Base-by-base conservation (phyloP, 2,113 vertebrate genomes). In the Oncorhynchus clarkii region DNA sequence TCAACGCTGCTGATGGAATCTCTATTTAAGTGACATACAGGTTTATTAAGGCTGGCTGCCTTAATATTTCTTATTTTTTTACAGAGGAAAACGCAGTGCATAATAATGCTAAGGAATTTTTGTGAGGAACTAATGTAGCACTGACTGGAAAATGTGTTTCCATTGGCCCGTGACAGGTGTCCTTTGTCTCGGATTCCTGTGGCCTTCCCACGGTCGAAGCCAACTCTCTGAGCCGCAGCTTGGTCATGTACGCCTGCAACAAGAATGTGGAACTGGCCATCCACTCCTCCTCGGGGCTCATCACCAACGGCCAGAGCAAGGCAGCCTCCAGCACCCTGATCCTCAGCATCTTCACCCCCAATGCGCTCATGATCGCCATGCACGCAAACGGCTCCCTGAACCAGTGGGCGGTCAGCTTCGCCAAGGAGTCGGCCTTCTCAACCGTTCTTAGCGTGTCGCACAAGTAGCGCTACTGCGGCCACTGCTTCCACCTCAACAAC, bases 231-330 rank as follows among this genome's bases (percentile, higher is more conserved):
- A 97, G 96, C 91, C 95, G 95, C 91, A 97, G 96, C 78, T 93
- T 99, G 89, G 96, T 98, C 45, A 97, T 99, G 96, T 99, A 99
- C 74, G 97, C 97, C 82, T 98, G 96, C 91, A 98, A 97, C 80
- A 98, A 95, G 91, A 99, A 99, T 12, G 96, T 99, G 80, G 97
- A 97, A 78, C 90, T 99, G 78, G 97, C 98, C 79, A 95, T 99
- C 89, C 94, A 91, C 75, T 95, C 95, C 24, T 93, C 95, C 51
- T 97, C 97, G 66, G 94, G 95, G 91, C 94, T 97, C 69, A 95
- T 98, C 75, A 90, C 88, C 79, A 91, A 91, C 0, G 82, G 84
- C 74, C 89, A 89, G 74, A 86, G 80, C 69, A 92, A 91, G 81
- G 69, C 77, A 22, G 71, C 82, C 4, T 20, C 91, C 65, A 95